A percentile compares a stretch with the other conserved stretches of the same genome.
phyloP scores from a whole-genome alignment of 2,888 invertebrate species.

The Pasiphila rectangulata region DNA sequence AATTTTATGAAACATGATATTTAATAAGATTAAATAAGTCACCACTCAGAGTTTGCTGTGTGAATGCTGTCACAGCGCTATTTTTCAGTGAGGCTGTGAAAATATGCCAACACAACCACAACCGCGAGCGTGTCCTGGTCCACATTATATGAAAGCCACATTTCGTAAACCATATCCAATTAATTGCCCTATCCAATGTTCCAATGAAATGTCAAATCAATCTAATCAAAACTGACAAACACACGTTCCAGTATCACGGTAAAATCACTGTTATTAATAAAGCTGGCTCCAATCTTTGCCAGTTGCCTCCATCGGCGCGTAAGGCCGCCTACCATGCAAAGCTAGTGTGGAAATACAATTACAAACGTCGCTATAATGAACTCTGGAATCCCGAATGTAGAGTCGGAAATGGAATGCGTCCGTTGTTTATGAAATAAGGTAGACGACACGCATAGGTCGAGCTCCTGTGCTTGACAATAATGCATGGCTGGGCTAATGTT shows the following conservation, averaged over 20 bases:
- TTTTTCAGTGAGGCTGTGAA: too few relatives aligned
- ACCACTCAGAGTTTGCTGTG: too few relatives aligned
- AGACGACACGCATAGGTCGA: constrained; percentile 36
- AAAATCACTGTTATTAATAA: constrained; percentile 70
- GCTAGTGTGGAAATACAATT: constrained; percentile 36
- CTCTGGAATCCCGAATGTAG: neutral
- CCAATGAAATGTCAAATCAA: constrained; percentile 11
- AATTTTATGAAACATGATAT: too few relatives aligned
- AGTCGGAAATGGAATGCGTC: constrained; percentile 19
- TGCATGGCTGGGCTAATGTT: constrained; percentile 79
- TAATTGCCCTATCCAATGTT: constrained; percentile 27
- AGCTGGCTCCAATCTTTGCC: constrained; percentile 74
- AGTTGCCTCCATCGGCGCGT: constrained; percentile 67
- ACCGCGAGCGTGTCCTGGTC: neutral
- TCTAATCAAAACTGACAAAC: constrained; percentile 39
- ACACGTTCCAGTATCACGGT: constrained; percentile 44
- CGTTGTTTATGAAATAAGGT: constrained; percentile 30
- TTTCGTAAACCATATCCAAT: constrained; percentile 17
- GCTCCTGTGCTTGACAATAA: constrained; percentile 77
- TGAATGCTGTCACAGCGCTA: too few relatives aligned
- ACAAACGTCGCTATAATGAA: constrained; percentile 6
- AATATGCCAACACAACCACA: too few relatives aligned
- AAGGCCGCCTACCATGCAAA: constrained; percentile 63
- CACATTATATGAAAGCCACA: constrained; percentile 1
- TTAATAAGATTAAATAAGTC: too few relatives aligned